A percentile compares a stretch with the other conserved stretches of the same genome.
These are phyloP conservation scores for Pogoniulus pusillus DNA, from an alignment of 2,797 vertebrate species.

Conservation along the genomic window DNA sequence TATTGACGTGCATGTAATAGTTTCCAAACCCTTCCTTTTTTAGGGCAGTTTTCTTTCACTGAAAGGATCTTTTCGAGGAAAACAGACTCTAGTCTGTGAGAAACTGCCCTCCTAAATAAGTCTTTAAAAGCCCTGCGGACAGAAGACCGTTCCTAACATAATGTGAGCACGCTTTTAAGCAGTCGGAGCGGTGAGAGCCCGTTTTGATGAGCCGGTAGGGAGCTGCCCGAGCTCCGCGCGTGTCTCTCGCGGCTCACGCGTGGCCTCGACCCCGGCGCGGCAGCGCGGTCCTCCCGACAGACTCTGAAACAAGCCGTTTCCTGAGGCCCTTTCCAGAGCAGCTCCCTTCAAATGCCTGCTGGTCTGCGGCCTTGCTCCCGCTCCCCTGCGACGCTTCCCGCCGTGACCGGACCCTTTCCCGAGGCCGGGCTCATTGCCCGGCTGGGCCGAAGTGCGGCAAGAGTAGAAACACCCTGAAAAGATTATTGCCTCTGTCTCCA, in stretches of 20 bases:
- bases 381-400: background rate
- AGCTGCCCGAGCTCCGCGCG: background rate
- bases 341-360: fast-evolving
- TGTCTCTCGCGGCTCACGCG: background rate
- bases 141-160: background rate
- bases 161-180: background rate
- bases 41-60: background rate
- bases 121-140: background rate
- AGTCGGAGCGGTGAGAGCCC: fast-evolving
- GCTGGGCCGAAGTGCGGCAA: background rate
- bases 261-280: background rate
- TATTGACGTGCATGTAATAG: background rate
- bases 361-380: background rate
- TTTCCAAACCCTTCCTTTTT: background rate
- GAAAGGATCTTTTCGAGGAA: background rate
- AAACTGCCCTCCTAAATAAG: background rate
- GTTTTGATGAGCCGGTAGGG: fast-evolving
- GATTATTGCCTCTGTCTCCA: fast-evolving
- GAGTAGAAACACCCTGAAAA: background rate
- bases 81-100: background rate
- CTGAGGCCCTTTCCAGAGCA: background rate
- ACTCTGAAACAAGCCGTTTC: fast-evolving
- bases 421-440: background rate
- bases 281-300: too few relatives aligned
- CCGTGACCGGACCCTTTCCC: too few relatives aligned